Percentiles rank a stretch among this genome's conserved stretches.
phyloP scores from a whole-genome alignment of 2,113 vertebrate species.

The Poeciliopsis turrubarensis region DNA sequence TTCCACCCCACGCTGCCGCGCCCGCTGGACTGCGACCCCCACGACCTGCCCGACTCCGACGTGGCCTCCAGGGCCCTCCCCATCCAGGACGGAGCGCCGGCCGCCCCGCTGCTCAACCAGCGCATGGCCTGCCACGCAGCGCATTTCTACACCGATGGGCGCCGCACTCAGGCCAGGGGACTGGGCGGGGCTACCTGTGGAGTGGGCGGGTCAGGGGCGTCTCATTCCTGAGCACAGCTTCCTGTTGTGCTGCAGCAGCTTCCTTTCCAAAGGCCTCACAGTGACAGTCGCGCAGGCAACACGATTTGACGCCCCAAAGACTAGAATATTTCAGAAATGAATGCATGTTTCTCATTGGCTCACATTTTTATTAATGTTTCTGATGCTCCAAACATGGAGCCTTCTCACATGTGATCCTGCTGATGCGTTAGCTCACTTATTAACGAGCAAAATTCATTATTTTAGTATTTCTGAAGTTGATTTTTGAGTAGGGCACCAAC shows the following conservation, averaged over 20 bases:
- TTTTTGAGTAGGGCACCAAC: too few species aligned
- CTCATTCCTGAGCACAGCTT: constrained; percentile 3
- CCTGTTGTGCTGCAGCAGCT: background rate
- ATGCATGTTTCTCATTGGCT: too few species aligned
- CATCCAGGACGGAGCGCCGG: constrained; percentile 34
- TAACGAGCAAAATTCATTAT: too few species aligned
- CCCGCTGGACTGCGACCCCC: constrained; percentile 26
- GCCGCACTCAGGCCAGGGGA: background rate
- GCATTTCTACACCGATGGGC: constrained; percentile 61
- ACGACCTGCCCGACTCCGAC: constrained; percentile 67
- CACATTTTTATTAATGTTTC: too few species aligned
- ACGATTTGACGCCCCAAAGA: too few species aligned
- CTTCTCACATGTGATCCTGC: too few species aligned
- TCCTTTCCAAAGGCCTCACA: too few species aligned
- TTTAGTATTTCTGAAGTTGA: too few species aligned
- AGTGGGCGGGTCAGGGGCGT: background rate
- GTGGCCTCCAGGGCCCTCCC: constrained; percentile 38
- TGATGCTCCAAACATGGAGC: too few species aligned
- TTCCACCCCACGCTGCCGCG: constrained; percentile 83
- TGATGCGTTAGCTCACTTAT: too few species aligned
- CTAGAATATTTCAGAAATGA: too few species aligned
- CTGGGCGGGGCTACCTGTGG: background rate
- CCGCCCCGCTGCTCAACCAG: constrained; percentile 58
- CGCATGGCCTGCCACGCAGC: constrained; percentile 74
- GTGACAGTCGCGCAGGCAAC: too few species aligned